Conservation (phyloP, 1,140 invertebrate species). For the Augochlora pura region DNA sequence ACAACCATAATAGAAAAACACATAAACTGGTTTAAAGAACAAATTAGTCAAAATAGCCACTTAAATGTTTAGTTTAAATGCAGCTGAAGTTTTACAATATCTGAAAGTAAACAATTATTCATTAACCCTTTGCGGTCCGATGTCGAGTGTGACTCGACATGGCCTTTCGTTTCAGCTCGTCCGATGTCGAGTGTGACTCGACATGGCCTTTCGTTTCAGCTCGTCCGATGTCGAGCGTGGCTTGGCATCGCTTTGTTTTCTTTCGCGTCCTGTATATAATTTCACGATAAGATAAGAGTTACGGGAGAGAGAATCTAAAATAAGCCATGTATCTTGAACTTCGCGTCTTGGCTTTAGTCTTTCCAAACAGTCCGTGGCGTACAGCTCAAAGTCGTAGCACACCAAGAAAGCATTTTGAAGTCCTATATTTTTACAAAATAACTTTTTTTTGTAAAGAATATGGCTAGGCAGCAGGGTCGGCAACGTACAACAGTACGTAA, state of each 20-base stretch:
- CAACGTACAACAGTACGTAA: constrained; percentile 27
- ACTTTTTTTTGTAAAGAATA: constrained; percentile 38
- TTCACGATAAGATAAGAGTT: constrained; percentile 42
- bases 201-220: too few species aligned
- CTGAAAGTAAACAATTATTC: too few species aligned
- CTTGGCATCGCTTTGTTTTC: not conserved
- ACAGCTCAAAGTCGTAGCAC: constrained; percentile 34
- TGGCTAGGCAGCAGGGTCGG: constrained; percentile 27
- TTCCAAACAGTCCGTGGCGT: constrained; percentile 23
- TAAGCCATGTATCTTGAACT: constrained; percentile 28
- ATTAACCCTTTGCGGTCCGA: too few species aligned
- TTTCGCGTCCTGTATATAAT: constrained; percentile 25
- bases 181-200: too few species aligned
- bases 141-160: too few species aligned
- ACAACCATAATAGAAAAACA: too few species aligned
- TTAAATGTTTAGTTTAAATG: too few species aligned
- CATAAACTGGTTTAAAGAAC: too few species aligned
- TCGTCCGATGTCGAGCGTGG: too few species aligned
- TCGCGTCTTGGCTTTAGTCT: constrained; percentile 26
- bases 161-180: too few species aligned
- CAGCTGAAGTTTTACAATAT: too few species aligned
- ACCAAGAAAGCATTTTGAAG: constrained; percentile 35
- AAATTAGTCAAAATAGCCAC: too few species aligned
- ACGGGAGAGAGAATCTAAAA: constrained; percentile 12
- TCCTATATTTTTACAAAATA: constrained; percentile 30